Evolutionary conservation across 2,888 invertebrate species (phyloP).

Genomic region (Leucophenga montana): DNA sequence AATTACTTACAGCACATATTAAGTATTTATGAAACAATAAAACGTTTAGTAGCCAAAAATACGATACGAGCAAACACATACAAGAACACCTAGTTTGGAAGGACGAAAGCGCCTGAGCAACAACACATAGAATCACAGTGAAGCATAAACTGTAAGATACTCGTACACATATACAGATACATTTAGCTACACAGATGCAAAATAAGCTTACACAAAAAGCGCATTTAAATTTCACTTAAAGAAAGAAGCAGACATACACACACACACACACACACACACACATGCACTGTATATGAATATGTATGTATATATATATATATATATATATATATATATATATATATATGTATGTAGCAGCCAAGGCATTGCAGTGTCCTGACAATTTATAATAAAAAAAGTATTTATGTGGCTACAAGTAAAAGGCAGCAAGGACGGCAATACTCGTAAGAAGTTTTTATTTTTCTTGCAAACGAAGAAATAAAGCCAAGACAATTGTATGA

Average conservation of each 20-base stretch:
- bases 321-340: no score
- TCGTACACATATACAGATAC: slow-evolving; percentile 13
- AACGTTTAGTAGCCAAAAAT: slow-evolving; percentile 49
- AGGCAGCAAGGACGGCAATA: neutral
- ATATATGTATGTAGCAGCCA: no score
- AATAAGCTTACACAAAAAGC: slow-evolving; percentile 7
- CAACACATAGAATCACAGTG: slow-evolving; percentile 41
- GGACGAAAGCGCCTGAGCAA: slow-evolving; percentile 42
- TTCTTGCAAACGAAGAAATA: neutral
- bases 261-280: neutral
- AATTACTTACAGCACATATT: slow-evolving; percentile 62
- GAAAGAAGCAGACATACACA: neutral
- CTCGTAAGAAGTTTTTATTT: neutral
- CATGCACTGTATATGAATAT: neutral
- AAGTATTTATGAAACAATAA: slow-evolving; percentile 66
- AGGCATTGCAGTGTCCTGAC: neutral
- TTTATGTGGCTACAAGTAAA: slow-evolving; percentile 13
- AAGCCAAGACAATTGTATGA: slow-evolving; percentile 24
- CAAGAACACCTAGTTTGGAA: slow-evolving; percentile 46
- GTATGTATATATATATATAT: no score
- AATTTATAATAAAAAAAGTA: slow-evolving; percentile 8
- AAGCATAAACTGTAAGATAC: slow-evolving; percentile 11
- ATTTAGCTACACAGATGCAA: neutral
- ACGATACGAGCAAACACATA: slow-evolving; percentile 23
- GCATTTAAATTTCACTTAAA: slow-evolving; percentile 22